Base-by-base conservation (phyloP, 2,113 vertebrate species). In the Lophura nycthemera region DNA sequence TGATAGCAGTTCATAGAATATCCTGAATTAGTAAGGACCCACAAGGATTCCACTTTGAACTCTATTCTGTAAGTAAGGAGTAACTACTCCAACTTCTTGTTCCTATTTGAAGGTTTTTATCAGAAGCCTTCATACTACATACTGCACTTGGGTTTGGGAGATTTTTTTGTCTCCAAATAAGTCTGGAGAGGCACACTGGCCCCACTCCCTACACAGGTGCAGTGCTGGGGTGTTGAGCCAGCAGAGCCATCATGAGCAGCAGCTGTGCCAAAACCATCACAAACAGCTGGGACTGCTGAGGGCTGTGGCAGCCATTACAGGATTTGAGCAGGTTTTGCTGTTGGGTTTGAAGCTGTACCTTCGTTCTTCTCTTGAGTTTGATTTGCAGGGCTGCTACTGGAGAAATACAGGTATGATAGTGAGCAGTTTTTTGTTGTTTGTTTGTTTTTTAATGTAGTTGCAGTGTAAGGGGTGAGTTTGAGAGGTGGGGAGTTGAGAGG, bases 341-440 rank as follows among this genome's bases (percentile, higher is more conserved):
- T 11, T 4, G 22, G 11, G 10, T 22, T 7, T 30, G 71, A 15
- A 56, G 34, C 60, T 20, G 13, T 38, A 4, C 0, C 67, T 30
- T 15, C 0, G 1, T n/a, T 3, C 0, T 1, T 19, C 4, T 40
- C 11, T 14, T 69, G 63, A 61, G 24, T 6, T 27, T 78, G 7
- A 3, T 45, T 63, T 83, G 12, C 5, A 6, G 48, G 5, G 27
- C 2, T 72, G 8, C 20, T 38, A 43, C 3, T 7, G 56, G 16
- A 54, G 57, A 54, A 83, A 12, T 20, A 15, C 59, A 88, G 86
- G 75, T 83, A 73, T 11, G 15, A 20, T 15, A 36, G n/a, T 15
- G 60, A 50, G 16, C 3, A 3, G 3, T 3, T 59, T 8, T 42
- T 15, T 30, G 45, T 15, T 30, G 45, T 47, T 47, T 30, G 45